Conservation (phyloP, 2,797 vertebrate species). For the Oreochromis mossambicus region DNA sequence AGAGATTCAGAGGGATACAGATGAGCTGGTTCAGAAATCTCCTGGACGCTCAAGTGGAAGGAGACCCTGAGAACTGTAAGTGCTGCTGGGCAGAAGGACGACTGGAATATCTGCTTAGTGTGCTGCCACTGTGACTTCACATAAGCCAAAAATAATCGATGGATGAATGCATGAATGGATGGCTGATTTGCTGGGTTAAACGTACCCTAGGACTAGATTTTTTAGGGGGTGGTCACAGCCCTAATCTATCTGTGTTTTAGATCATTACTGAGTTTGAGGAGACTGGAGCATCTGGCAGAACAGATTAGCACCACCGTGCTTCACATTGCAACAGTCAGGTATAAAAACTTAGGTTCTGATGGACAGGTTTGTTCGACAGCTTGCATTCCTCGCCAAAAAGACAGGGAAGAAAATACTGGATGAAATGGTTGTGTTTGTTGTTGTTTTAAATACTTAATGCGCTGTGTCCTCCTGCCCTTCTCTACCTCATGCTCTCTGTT, state of each 20-base stretch:
- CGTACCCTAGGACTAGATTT: accelerated
- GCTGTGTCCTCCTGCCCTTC: not conserved
- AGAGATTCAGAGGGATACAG: not conserved
- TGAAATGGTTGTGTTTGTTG: accelerated
- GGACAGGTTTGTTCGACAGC: not conserved
- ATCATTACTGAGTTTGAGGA: not conserved
- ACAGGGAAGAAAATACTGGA: not conserved
- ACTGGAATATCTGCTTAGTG: not conserved
- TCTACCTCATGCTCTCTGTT: not conserved
- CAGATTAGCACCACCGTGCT: not conserved
- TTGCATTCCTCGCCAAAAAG: not conserved
- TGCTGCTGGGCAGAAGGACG: not conserved
- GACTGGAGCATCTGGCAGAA: not conserved
- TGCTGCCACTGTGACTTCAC: not conserved
- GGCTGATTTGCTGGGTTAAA: not conserved
- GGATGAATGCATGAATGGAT: not conserved
- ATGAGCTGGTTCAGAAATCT: not conserved
- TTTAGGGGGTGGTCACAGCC: not conserved
- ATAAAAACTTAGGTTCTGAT: accelerated
- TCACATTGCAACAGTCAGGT: not conserved
- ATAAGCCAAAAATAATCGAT: not conserved
- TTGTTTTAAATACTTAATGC: not conserved
- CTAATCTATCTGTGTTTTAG: not conserved
- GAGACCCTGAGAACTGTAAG: not conserved
- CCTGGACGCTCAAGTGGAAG: accelerated